phyloP scores from a whole-genome alignment of 2,888 invertebrate species.

The Heteropelma amictum region DNA sequence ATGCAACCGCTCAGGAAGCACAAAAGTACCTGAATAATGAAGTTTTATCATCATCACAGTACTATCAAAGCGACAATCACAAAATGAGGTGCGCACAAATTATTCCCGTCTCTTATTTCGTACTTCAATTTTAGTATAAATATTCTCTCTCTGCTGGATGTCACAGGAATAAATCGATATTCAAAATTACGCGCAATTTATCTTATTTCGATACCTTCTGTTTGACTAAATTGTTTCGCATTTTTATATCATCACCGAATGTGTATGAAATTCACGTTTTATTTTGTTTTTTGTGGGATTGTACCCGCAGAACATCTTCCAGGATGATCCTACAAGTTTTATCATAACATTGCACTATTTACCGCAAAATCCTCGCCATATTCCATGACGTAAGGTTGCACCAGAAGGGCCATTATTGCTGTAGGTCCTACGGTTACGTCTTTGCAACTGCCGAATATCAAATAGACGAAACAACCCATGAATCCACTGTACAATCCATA shows the following conservation, averaged over 20 bases:
- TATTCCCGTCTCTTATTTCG: neutral
- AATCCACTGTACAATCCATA: slow-evolving; percentile 82
- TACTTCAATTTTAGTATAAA: no score
- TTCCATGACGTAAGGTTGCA: slow-evolving; percentile 75
- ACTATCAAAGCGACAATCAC: neutral
- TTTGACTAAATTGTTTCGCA: neutral
- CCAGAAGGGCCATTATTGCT: slow-evolving; percentile 83
- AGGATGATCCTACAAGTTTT: neutral
- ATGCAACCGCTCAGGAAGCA: slow-evolving; percentile 79
- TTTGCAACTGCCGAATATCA: slow-evolving; percentile 80
- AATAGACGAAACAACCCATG: slow-evolving; percentile 81
- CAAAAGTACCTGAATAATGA: slow-evolving; percentile 78
- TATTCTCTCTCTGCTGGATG: no score
- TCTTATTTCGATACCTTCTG: neutral
- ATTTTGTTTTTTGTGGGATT: no score
- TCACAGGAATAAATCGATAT: no score
- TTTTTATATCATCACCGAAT: neutral
- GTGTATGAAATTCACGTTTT: neutral
- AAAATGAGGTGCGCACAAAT: neutral
- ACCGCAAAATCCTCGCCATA: slow-evolving; percentile 77
- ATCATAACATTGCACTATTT: slow-evolving; percentile 56
- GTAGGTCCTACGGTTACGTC: slow-evolving; percentile 81
- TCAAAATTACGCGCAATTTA: no score
- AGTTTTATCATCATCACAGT: neutral
- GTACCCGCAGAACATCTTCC: neutral